These are phyloP conservation scores for Brachypalpus laphriformis DNA, from an alignment of 2,888 invertebrate genomes.

Conservation along the genomic window DNA sequence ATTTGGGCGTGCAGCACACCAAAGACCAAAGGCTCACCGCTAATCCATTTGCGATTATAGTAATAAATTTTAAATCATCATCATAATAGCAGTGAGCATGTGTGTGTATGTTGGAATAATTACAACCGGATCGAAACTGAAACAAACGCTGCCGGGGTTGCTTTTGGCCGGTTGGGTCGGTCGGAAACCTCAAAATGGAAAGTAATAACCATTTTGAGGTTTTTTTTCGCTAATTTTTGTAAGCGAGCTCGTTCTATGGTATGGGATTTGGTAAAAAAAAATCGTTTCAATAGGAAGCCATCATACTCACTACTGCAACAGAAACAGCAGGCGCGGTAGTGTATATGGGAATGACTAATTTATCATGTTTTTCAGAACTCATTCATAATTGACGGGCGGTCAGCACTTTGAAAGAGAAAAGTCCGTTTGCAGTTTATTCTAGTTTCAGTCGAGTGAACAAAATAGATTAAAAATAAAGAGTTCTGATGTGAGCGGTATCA, in stretches of 20 bases:
- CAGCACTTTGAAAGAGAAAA: slow-evolving; percentile 15
- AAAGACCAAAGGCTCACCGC: slow-evolving; percentile 55
- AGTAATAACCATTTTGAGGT: slow-evolving; percentile 48
- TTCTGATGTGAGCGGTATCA: not conserved
- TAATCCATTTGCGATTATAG: slow-evolving; percentile 61
- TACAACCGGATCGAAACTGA: slow-evolving; percentile 9
- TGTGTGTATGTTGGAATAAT: slow-evolving; percentile 30
- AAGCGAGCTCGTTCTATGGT: not conserved
- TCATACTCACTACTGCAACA: not conserved
- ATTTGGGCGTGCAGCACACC: no score
- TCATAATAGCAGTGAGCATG: slow-evolving; percentile 23
- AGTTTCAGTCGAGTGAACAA: not conserved
- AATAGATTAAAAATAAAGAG: not conserved
- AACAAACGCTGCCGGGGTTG: not conserved
- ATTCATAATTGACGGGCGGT: slow-evolving; percentile 38
- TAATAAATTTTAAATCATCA: slow-evolving; percentile 52
- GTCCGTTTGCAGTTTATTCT: not conserved
- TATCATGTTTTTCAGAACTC: slow-evolving; percentile 24
- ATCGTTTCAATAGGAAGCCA: not conserved
- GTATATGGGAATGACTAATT: slow-evolving; percentile 8
- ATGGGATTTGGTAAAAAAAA: no score
- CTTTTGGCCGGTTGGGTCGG: not conserved
- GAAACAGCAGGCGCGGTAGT: not conserved
- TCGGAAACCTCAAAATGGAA: slow-evolving; percentile 14
- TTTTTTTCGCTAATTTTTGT: slow-evolving; percentile 34